Base-by-base conservation (phyloP, 1,140 invertebrate species). In the Platorchestia sp. region DNA sequence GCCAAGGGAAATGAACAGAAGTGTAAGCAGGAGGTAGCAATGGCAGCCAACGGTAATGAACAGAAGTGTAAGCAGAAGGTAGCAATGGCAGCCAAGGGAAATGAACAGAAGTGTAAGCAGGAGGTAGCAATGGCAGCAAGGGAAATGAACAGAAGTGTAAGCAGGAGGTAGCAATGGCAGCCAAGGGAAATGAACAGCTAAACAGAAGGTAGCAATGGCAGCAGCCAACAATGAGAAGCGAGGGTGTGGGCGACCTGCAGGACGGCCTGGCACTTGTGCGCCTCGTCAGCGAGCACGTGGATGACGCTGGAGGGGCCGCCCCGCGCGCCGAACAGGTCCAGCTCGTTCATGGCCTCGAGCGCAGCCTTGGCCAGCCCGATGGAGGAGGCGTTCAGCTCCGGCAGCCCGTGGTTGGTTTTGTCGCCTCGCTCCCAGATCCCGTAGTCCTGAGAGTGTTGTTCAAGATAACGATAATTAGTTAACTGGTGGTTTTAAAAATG, bases 381-480 rank as follows among this genome's bases (percentile, higher is more conserved):
- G 86, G 99, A 99, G 97, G 99, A 99, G 3, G 99, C 99, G 97
- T 99, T 99, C 1, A 99, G 97, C 97, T 99, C 99, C 5, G 99
- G 99, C 91, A 99, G 97, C 91, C 99, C 99, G 97, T 99, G 99
- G 97, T 99, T 99, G 86, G 99, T 99, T 97, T 99, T 99, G 97
- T 99, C 99, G 45, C 99, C 99, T 97, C 99, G 98, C 97, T 99
- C 99, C 99, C 99, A 99, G 96, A 99, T 99, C 86, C 99, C 99
- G 98, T 99, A 99, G 97, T 99, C 99, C 97, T 96, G 95, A 41
- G 90, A n/a, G n/a, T n/a, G n/a, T n/a, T n/a, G n/a, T n/a, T n/a
- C n/a, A n/a, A n/a, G n/a, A n/a, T n/a, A n/a, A n/a, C n/a, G n/a
- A n/a, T n/a, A n/a, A n/a, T n/a, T n/a, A n/a, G n/a, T n/a, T n/a